Conservation (phyloP, 2,888 invertebrate species). For the Tholera decimalis region DNA sequence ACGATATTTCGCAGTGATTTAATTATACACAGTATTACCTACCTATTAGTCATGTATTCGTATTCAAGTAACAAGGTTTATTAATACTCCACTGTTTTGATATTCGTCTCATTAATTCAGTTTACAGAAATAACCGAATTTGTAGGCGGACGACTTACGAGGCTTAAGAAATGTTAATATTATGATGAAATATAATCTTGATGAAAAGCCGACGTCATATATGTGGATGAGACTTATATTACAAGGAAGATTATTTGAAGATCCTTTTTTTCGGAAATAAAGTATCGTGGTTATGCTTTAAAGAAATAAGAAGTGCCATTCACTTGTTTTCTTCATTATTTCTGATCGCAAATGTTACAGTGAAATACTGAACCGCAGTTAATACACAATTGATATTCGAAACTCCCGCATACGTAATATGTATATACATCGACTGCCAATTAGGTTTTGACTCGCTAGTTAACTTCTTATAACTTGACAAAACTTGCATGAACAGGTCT, state of each 20-base stretch:
- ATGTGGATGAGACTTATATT: not conserved
- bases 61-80: not conserved
- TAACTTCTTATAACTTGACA: too few species aligned
- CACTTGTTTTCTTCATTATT: too few species aligned
- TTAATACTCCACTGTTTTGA: not conserved
- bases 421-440: too few species aligned
- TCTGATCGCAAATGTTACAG: too few species aligned
- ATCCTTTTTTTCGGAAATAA: not conserved
- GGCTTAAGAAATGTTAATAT: not conserved
- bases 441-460: too few species aligned
- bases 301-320: too few species aligned
- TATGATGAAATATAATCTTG: not conserved
- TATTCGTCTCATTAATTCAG: not conserved
- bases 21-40: not conserved
- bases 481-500: too few species aligned
- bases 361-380: too few species aligned
- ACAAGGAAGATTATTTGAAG: not conserved
- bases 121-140: slow-evolving; percentile 10
- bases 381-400: too few species aligned
- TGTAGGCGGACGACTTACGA: not conserved
- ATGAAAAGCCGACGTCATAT: not conserved
- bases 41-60: not conserved
- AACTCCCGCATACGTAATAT: too few species aligned
- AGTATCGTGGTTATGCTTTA: not conserved
- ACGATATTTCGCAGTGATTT: not conserved